These are phyloP conservation scores for Morus bassanus DNA, from an alignment of 2,797 vertebrate genomes.

Conservation along the genomic window DNA sequence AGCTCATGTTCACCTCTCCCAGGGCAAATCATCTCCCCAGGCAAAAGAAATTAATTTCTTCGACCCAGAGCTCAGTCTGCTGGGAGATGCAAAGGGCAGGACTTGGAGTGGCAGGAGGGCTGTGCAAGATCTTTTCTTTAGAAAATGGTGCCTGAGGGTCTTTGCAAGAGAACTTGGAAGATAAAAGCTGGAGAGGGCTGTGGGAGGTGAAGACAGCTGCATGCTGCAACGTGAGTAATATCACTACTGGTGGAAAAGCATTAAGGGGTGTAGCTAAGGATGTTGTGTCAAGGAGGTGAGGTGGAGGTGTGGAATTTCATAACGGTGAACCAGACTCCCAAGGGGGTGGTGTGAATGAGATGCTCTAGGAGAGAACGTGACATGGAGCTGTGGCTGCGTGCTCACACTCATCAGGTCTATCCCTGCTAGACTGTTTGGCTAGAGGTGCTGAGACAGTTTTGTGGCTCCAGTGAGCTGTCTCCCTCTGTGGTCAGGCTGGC, in stretches of 20 bases:
- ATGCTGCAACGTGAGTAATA: not conserved
- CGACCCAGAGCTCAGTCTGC: not conserved
- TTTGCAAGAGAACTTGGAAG: not conserved
- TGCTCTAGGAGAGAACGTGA: not conserved
- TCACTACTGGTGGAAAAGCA: not conserved
- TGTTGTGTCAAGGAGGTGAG: not conserved
- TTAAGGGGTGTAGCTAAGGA: not conserved
- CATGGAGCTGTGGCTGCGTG: not conserved
- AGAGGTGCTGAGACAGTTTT: not conserved
- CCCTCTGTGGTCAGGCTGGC: not conserved
- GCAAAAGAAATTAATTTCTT: not conserved
- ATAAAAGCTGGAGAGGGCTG: not conserved
- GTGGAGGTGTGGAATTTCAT: conserved; percentile 46
- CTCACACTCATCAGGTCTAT: not conserved
- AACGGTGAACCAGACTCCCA: not conserved
- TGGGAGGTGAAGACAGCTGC: not conserved
- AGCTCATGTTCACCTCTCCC: not conserved
- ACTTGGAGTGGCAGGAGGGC: not conserved
- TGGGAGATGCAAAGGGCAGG: not conserved
- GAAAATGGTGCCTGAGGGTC: not conserved
- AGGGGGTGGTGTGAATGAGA: not conserved
- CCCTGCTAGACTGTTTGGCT: not conserved
- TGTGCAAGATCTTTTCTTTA: not conserved
- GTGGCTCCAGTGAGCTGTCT: not conserved
- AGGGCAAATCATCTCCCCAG: not conserved